Percentiles rank a stretch among this genome's conserved stretches.
Evolutionary conservation across 2,797 vertebrate species (phyloP).

Genomic region (Serranus cabrilla): DNA sequence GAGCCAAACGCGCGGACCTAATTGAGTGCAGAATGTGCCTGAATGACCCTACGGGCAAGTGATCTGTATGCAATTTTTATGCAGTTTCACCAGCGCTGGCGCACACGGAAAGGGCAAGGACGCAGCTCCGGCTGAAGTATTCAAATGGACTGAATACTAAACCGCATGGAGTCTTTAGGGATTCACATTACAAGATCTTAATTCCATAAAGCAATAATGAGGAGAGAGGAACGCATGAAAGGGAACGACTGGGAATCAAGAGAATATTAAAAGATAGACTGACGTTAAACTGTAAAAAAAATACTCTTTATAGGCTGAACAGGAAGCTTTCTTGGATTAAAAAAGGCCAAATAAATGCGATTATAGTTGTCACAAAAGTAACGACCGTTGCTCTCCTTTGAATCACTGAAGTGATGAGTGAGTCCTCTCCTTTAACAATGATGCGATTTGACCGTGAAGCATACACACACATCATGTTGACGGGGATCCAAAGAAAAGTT

Average conservation of each 20-base stretch:
- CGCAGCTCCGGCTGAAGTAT: constrained; percentile 33
- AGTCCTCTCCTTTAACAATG: not conserved
- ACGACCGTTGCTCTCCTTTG: no score
- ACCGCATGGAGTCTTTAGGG: constrained; percentile 4
- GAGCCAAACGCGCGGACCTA: constrained; percentile 38
- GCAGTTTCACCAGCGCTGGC: constrained; percentile 46
- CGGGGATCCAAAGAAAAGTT: constrained; percentile 57
- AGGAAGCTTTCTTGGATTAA: no score
- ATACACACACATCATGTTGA: not conserved
- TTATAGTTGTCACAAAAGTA: not conserved
- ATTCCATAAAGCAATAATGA: constrained; percentile 19
- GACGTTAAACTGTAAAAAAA: not conserved
- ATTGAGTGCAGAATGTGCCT: constrained; percentile 58
- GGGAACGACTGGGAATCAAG: no score
- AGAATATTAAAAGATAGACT: not conserved
- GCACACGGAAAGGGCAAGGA: constrained; percentile 43
- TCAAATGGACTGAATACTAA: constrained; percentile 45
- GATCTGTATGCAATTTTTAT: constrained; percentile 54
- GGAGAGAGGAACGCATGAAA: not conserved
- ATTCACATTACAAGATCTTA: constrained; percentile 18
- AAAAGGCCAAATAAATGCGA: not conserved
- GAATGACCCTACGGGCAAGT: constrained; percentile 48
- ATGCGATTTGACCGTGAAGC: not conserved
- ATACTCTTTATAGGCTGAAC: not conserved
- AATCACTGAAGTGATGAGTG: not conserved